Evolutionary conservation across 2,888 invertebrate species (phyloP).

Genomic region (Polyploca ridens): DNA sequence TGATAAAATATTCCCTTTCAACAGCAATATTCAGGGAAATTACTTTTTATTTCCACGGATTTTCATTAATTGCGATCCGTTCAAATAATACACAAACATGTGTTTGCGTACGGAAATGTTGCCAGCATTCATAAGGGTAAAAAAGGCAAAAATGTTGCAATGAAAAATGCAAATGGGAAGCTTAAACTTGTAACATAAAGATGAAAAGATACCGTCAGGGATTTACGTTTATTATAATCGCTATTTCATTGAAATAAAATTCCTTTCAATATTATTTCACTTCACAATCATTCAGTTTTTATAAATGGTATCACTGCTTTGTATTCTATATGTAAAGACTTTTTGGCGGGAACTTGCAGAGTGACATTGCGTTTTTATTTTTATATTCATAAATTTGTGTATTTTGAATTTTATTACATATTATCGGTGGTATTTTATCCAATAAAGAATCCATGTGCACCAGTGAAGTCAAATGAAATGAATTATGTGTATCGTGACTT

Average conservation of each 20-base stretch:
- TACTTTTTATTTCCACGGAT: background rate
- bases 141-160: slow-evolving; percentile 29
- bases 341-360: too few relatives aligned
- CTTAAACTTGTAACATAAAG: slow-evolving; percentile 26
- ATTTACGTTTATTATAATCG: slow-evolving; percentile 29
- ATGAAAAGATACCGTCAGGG: slow-evolving; percentile 26
- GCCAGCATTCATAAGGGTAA: slow-evolving; percentile 13
- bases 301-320: too few relatives aligned
- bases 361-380: too few relatives aligned
- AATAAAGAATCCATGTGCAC: too few relatives aligned
- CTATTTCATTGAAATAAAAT: slow-evolving; percentile 1
- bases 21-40: background rate
- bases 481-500: too few relatives aligned
- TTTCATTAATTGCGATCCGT: slow-evolving; percentile 5
- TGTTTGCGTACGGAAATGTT: slow-evolving; percentile 8
- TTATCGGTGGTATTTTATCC: too few relatives aligned
- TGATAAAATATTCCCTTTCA: background rate
- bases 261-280: too few relatives aligned
- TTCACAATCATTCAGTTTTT: too few relatives aligned
- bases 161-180: slow-evolving; percentile 34
- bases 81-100: slow-evolving; percentile 20
- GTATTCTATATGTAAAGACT: too few relatives aligned
- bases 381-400: too few relatives aligned
- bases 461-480: too few relatives aligned
- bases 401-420: too few relatives aligned